These are phyloP conservation scores for Noctua pronuba DNA, from an alignment of 2,888 invertebrate genomes.

Conservation along the genomic window DNA sequence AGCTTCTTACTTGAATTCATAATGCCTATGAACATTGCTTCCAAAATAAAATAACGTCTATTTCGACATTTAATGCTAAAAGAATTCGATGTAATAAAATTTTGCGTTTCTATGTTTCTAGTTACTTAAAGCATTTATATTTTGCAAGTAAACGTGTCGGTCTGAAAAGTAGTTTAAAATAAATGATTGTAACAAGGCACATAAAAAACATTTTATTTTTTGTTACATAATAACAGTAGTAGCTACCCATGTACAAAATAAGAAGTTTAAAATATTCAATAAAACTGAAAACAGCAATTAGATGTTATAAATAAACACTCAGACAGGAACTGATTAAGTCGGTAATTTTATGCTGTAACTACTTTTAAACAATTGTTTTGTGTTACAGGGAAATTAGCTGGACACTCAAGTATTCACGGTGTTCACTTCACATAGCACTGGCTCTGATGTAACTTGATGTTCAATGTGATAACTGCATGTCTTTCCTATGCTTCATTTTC, in stretches of 20 bases:
- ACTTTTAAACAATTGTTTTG: neutral
- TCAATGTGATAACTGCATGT: neutral
- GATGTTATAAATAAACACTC: neutral
- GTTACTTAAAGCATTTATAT: slow-evolving; percentile 31
- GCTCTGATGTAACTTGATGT: slow-evolving; percentile 1
- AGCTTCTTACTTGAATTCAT: slow-evolving; percentile 46
- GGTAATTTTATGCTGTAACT: neutral
- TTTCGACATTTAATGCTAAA: slow-evolving; percentile 34
- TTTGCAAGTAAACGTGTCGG: slow-evolving; percentile 25
- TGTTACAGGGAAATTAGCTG: neutral
- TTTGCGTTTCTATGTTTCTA: slow-evolving; percentile 3
- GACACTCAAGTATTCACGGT: slow-evolving; percentile 5
- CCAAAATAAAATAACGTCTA: slow-evolving; percentile 21
- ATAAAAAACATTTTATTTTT: slow-evolving; percentile 53
- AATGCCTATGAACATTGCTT: slow-evolving; percentile 20
- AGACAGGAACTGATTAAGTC: neutral
- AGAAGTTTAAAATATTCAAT: neutral
- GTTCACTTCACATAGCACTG: neutral
- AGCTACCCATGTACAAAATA: slow-evolving; percentile 2
- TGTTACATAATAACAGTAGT: slow-evolving; percentile 8
- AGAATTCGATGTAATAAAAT: slow-evolving; percentile 38
- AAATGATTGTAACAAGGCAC: slow-evolving; percentile 33
- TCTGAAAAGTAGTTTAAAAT: slow-evolving; percentile 37
- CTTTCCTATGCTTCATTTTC: slow-evolving; percentile 34
- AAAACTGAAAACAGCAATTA: neutral